Conservation (phyloP, 2,113 vertebrate species). For the Catharus bicknelli region DNA sequence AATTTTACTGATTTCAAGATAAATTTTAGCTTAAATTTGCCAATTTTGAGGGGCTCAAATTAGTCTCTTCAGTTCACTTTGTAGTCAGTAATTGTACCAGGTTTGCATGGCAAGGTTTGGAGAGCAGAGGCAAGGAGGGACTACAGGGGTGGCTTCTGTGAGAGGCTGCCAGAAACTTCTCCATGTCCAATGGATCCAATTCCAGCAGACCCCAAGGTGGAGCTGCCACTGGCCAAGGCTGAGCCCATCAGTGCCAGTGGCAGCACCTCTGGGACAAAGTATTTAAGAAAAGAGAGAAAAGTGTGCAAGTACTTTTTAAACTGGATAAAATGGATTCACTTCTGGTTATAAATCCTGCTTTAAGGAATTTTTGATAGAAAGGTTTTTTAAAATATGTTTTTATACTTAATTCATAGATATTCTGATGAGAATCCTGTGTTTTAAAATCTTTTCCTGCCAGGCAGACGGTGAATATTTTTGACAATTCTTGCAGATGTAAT, state of each 20-base stretch:
- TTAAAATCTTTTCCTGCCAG: not conserved
- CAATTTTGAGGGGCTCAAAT: not conserved
- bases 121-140: not conserved
- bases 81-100: not conserved
- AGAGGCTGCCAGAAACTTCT: not conserved
- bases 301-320: not conserved
- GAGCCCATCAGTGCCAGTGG: not conserved
- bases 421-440: not conserved
- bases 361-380: not conserved
- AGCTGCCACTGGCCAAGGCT: not conserved
- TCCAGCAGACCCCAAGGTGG: not conserved
- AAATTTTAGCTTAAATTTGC: not conserved
- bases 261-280: not conserved
- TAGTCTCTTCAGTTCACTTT: not conserved
- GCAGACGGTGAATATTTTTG: not conserved
- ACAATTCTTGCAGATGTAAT: not conserved
- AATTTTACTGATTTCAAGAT: not conserved
- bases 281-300: not conserved
- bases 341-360: not conserved
- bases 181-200: not conserved
- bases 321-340: not conserved
- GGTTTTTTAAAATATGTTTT: not conserved
- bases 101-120: not conserved
- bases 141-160: not conserved
- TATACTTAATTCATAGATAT: not conserved